Base-by-base conservation (phyloP, 2,888 invertebrate genomes). In the Heliothis peltigera region DNA sequence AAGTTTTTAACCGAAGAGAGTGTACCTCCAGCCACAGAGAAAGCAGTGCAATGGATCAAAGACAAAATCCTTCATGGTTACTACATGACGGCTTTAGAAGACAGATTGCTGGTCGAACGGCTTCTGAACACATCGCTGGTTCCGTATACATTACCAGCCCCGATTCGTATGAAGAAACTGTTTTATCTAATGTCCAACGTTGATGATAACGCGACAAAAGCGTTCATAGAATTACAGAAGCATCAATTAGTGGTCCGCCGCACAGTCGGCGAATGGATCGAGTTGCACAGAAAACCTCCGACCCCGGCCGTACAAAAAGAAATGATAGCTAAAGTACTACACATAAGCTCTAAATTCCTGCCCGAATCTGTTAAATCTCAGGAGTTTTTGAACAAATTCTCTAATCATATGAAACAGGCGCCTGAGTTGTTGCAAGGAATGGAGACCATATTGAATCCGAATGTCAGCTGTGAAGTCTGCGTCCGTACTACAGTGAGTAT, bases 21-120 rank as follows among this genome's bases (percentile, higher is more conserved):
- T 80, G 97, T 98, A 4, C 98, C 98, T 0, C 96, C 97, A 0
- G 96, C 96, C 0, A 98, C 98, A 0, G 98, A 98, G 82, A 97
- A 97, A 83, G 98, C 98, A 0, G 98, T 99, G 0, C 97, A 98
- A 71, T 99, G 99, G 99, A 99, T 99, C 70, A 98, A 98, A 88
- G 98, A 99, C 87, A 99, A 99, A 95, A 98, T 99, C 70, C 96
- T 99, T 25, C 99, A 99, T 91, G 98, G 95, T 0, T 96, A 96
- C 70, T 97, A 97, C 79, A 97, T 97, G 96, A 97, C 97, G 0
- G 97, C 97, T 21, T 96, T 99, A 89, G 99, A 99, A 89, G 99
- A 99, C 92, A 96, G 98, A 83, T 93, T 99, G 56, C 90, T 99
- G 58, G 99, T 99, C 0, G 99, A 99, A 90, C 95, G 99, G 77